Evolutionary conservation across 1,140 invertebrate species (phyloP), one percentile per base, ranked within the genome.

Genomic region (Hormaphis cornu): DNA sequence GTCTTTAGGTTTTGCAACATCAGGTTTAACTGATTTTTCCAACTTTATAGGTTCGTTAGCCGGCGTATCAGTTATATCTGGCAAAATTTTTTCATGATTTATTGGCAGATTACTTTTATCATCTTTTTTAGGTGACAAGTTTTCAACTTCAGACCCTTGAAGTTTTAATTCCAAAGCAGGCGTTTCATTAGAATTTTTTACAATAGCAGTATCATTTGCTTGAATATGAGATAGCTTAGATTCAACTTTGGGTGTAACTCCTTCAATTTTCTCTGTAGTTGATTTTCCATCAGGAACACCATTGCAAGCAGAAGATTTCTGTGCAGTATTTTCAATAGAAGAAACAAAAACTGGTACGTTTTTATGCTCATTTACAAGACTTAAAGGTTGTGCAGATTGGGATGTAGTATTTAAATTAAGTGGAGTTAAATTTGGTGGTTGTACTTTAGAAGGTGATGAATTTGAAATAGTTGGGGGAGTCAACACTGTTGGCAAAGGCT

Each of bases 301-400:
- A 48, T 66, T 66, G 22, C 61, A 66, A 35, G 44, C 28, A 16
- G 40, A 14, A 46, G 61, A 50, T 66, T 66, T 66, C 50, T 48
- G 26, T 50, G 50, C 18, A 61, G 14, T 61, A 33, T 44, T 48
- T 48, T 66, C 61, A 48, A 22, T 18, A 20, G 61, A 35, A 46
- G 24, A 28, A 4, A 33, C n/a, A 20, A 46, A 28, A 63, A 22
- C 33, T 6, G 28, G 40, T 35, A 20, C 12, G 50, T 46, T 66
- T 66, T 66, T 66, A 46, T 66, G 40, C 50, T 66, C 61, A 50
- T 66, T 50, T 3, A 66, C 44, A 16, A 66, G 44, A 46, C 61
- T 66, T n/a, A 66, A 66, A 35, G 61, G 61, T 50, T 66, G 61
- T 35, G 61, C 28, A 26, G 61, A 33, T 24, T 66, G 61, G 24